These are phyloP conservation scores for Gymnodraco acuticeps DNA, from an alignment of 2,797 vertebrate species.

Conservation along the genomic window DNA sequence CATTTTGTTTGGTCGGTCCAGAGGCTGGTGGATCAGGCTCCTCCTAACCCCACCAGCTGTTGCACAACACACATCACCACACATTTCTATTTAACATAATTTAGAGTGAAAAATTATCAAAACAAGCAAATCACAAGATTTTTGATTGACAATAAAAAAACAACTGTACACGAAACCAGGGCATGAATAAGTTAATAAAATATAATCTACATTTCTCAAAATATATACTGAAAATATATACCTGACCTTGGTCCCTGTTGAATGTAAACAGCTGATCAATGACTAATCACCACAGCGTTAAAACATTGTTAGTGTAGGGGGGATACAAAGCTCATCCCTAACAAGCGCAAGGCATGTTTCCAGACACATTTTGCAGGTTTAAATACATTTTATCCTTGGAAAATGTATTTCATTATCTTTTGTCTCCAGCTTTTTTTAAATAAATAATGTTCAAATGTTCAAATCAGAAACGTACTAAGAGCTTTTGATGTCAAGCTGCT, in stretches of 20 bases:
- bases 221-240: conserved; percentile 83
- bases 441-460: conserved; percentile 10
- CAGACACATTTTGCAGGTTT: conserved; percentile 27
- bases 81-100: conserved; percentile 66
- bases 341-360: conserved; percentile 61
- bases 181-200: conserved; percentile 88
- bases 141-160: conserved; percentile 61
- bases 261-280: conserved; percentile 62
- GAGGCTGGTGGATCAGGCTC: conserved; percentile 39
- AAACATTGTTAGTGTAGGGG: conserved; percentile 28
- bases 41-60: conserved; percentile 10
- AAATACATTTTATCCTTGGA: neutral
- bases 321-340: conserved; percentile 33
- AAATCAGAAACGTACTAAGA: neutral
- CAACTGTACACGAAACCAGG: conserved; percentile 61
- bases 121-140: conserved; percentile 70
- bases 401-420: neutral
- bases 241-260: conserved; percentile 84
- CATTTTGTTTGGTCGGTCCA: conserved; percentile 34
- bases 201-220: conserved; percentile 84
- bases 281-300: conserved; percentile 42
- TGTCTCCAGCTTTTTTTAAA: neutral
- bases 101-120: conserved; percentile 65
- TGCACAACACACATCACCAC: conserved; percentile 33
- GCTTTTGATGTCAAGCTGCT: conserved; percentile 20